Conservation (phyloP, 1,140 invertebrate species). For the Drosophila virilis region DNA sequence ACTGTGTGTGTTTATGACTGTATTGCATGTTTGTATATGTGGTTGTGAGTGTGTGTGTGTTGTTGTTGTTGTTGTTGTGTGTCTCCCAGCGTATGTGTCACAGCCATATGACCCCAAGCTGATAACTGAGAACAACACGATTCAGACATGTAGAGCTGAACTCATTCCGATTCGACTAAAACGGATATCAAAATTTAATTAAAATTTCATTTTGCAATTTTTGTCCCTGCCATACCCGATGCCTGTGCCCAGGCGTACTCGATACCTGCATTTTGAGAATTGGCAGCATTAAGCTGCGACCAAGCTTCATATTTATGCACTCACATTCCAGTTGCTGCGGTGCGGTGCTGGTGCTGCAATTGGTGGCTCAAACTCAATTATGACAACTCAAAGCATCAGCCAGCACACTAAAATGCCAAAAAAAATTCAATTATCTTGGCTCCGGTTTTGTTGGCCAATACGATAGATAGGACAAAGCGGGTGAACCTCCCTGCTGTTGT, state of each 20-base stretch:
- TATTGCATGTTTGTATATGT: conserved; percentile 4
- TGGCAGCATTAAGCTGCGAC: conserved; percentile 36
- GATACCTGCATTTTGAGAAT: conserved; percentile 18
- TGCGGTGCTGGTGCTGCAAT: conserved; percentile 5
- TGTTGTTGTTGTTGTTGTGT: neutral
- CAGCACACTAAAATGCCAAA: conserved; percentile 36
- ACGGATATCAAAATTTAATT: conserved; percentile 81
- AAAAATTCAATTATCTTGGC: conserved; percentile 72
- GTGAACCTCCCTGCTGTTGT: neutral
- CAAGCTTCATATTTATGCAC: conserved; percentile 44
- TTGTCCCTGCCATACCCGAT: conserved; percentile 13
- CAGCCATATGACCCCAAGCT: conserved; percentile 13
- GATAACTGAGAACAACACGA: conserved; percentile 45
- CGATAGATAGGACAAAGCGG: conserved; percentile 14
- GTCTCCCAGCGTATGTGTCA: conserved; percentile 14
- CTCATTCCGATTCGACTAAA: conserved; percentile 57
- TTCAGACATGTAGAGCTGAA: conserved; percentile 58
- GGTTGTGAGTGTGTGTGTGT: neutral
- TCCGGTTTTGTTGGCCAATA: conserved; percentile 27
- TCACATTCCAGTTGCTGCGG: conserved; percentile 51
- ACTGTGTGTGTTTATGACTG: conserved; percentile 24
- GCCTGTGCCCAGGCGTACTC: neutral
- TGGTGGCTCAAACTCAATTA: conserved; percentile 71
- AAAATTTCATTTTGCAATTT: conserved; percentile 81
- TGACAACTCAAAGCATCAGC: conserved; percentile 54